Evolutionary conservation across 2,797 vertebrate species (phyloP), one percentile per base, ranked within the genome.

Genomic region (Otolemur crassicaudatus): DNA sequence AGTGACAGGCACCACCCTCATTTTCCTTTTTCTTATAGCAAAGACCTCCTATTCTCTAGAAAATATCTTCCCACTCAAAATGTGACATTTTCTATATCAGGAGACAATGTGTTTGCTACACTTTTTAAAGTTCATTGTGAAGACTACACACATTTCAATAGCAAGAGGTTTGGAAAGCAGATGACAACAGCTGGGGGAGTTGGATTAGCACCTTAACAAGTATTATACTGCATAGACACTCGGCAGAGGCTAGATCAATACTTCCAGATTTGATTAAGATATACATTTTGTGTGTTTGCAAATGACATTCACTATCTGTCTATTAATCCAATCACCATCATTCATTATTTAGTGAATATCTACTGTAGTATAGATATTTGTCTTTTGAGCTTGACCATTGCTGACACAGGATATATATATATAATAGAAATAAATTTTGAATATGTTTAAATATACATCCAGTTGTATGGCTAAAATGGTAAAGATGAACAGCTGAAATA

Each of bases 281-380:
- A 23, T 1, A 11, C 63, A 14, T 85, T 65, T 29, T 20, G 4
- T 91, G 37, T 60, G 46, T 83, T 92, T 83, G 60, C 23, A 92
- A 79, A 56, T 87, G 82, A 79, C 2, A 61, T 13, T 89, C 1
- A 4, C 43, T 63, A n/a, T 89, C 34, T 19, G 56, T 61, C 43
- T 40, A 77, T 65, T 88, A 96, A 76, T 53, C 49, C 25, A 72
- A 19, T 46, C 9, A 46, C 43, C 29, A 49, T 53, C 27, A 84
- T 63, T 75, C 46, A 85, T 90, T 77, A 58, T 87, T 92, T 53
- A 92, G n/a, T 79, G 58, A 83, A 94, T 82, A 75, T 82, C n/a
- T 73, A 40, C 25, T 27, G 40, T 83, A 22, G 73, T 92, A 63
- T 49, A 87, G 49, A 53, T 53, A 53, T 85, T 87, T 75, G 34